These are phyloP conservation scores for Laterallus jamaicensis DNA, from an alignment of 2,113 vertebrate species.

Conservation along the genomic window DNA sequence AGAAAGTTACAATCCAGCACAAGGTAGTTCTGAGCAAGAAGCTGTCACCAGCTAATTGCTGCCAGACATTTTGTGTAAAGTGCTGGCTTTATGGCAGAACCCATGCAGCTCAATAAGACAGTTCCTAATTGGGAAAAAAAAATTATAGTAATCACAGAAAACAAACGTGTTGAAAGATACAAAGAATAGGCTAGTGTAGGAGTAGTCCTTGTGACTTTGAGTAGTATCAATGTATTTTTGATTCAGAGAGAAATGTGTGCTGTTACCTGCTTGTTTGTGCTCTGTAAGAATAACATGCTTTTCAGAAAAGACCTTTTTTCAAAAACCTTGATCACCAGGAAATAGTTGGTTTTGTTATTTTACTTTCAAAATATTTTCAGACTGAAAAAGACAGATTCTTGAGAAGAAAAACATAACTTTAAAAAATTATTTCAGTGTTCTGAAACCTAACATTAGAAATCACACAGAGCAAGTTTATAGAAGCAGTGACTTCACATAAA, in stretches of 20 bases:
- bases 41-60: background rate
- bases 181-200: background rate
- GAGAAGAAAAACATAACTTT: background rate
- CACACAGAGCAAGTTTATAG: background rate
- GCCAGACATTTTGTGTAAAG: background rate
- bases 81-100: background rate
- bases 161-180: background rate
- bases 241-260: background rate
- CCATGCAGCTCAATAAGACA: background rate
- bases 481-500: background rate
- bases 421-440: background rate
- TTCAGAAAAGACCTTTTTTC: background rate
- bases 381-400: background rate
- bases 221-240: background rate
- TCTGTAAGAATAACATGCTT: background rate
- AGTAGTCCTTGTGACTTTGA: background rate
- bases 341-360: background rate
- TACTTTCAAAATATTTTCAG: background rate
- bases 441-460: background rate
- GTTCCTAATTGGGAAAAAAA: background rate
- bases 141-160: background rate
- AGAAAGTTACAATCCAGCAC: background rate
- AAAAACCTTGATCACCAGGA: background rate
- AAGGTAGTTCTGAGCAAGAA: background rate
- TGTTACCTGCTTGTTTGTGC: background rate